These are phyloP conservation scores for Chloroclysta siterata DNA, from an alignment of 2,888 invertebrate genomes.

Conservation along the genomic window DNA sequence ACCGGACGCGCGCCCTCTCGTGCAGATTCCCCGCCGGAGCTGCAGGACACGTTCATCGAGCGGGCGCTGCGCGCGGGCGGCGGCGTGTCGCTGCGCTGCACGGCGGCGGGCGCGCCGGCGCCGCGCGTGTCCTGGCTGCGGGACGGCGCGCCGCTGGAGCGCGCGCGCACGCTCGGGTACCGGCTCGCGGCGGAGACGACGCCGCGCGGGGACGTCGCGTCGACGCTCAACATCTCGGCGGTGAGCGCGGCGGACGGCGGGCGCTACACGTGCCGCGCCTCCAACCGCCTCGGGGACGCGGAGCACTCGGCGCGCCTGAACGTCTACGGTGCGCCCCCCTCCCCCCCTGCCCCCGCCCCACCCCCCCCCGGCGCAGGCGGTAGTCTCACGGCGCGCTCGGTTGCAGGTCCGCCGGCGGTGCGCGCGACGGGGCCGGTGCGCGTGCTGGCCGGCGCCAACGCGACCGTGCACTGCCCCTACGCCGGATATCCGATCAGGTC, in stretches of 20 bases:
- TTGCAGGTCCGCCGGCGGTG: slow-evolving; percentile 88
- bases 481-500: slow-evolving; percentile 93
- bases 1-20: too few relatives aligned
- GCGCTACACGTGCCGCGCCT: slow-evolving; percentile 91
- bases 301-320: slow-evolving; percentile 90
- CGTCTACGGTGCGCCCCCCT: slow-evolving; percentile 88
- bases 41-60: slow-evolving; percentile 93
- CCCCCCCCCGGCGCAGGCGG: too few relatives aligned
- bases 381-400: not conserved
- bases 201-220: slow-evolving; percentile 90
- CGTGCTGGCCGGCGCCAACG: slow-evolving; percentile 90
- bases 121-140: slow-evolving; percentile 91
- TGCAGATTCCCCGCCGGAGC: slow-evolving; percentile 88
- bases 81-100: slow-evolving; percentile 90
- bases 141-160: slow-evolving; percentile 89
- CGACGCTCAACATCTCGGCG: slow-evolving; percentile 91
- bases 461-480: slow-evolving; percentile 92
- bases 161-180: slow-evolving; percentile 68
- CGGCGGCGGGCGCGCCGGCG: slow-evolving; percentile 91
- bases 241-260: slow-evolving; percentile 91
- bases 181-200: slow-evolving; percentile 90
- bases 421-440: slow-evolving; percentile 89
- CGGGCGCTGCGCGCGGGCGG: slow-evolving; percentile 87
- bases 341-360: not conserved
- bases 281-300: slow-evolving; percentile 88